Percentiles rank a stretch among this genome's conserved stretches.
Conservation (phyloP, 1,140 invertebrate species). For the Plodia interpunctella region DNA sequence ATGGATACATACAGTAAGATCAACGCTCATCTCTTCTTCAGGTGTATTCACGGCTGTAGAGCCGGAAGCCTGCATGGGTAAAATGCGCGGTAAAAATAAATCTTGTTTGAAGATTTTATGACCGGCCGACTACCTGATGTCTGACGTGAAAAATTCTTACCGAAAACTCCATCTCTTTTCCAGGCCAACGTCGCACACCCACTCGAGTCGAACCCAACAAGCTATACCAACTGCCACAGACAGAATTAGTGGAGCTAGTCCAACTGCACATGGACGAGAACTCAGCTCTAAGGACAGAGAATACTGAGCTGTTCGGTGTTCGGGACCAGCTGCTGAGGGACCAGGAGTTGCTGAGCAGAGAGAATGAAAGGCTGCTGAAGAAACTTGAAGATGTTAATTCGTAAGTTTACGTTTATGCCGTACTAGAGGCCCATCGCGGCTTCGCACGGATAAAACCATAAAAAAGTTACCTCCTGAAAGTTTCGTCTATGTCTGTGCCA, state of each 20-base stretch:
- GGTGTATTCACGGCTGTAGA: too few relatives aligned
- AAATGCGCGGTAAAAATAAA: too few relatives aligned
- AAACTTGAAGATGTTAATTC: constrained; percentile 92
- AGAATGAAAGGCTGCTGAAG: constrained; percentile 91
- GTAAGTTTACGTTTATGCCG: constrained; percentile 79
- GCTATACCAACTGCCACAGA: constrained; percentile 83
- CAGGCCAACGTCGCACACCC: constrained; percentile 59
- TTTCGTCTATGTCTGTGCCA: too few relatives aligned
- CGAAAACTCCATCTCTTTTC: neutral
- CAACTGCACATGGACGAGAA: constrained; percentile 91
- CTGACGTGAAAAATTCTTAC: too few relatives aligned
- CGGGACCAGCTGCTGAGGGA: constrained; percentile 90
- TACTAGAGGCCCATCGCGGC: too few relatives aligned
- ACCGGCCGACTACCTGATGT: too few relatives aligned
- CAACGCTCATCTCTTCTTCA: too few relatives aligned
- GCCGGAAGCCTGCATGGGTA: too few relatives aligned
- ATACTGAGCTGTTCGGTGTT: constrained; percentile 88
- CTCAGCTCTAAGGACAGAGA: constrained; percentile 89
- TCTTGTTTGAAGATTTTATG: too few relatives aligned
- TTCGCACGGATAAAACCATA: too few relatives aligned
- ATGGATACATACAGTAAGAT: constrained; percentile 45
- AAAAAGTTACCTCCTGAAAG: too few relatives aligned
- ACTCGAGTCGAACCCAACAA: constrained; percentile 83
- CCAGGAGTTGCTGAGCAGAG: constrained; percentile 92
- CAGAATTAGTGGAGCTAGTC: constrained; percentile 85